phyloP scores from a whole-genome alignment of 2,888 invertebrate species.

The Alcis repandata region DNA sequence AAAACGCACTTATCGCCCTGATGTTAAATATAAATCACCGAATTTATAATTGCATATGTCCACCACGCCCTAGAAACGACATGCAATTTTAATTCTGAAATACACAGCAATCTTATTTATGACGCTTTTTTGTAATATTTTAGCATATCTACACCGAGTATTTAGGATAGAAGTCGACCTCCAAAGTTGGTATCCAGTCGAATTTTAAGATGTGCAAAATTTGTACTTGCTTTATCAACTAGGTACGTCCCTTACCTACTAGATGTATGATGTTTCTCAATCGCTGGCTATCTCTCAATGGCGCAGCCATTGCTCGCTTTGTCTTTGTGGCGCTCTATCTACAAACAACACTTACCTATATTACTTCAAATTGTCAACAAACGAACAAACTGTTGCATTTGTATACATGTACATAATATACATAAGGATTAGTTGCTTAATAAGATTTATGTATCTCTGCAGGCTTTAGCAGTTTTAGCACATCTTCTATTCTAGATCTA shows the following conservation, averaged over 20 bases:
- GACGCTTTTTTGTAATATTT: slow-evolving; percentile 73
- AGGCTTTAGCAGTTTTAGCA: background rate
- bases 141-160: slow-evolving; percentile 52
- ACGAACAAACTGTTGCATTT: background rate
- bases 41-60: slow-evolving; percentile 75
- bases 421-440: background rate
- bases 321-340: background rate
- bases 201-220: slow-evolving; percentile 58
- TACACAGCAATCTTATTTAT: slow-evolving; percentile 79
- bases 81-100: slow-evolving; percentile 79
- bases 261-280: background rate
- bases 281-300: background rate
- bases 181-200: slow-evolving; percentile 51
- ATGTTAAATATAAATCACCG: slow-evolving; percentile 78
- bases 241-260: background rate
- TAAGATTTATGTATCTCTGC: slow-evolving; percentile 2
- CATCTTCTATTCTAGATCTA: slow-evolving; percentile 3
- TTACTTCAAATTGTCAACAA: background rate
- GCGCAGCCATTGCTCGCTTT: background rate
- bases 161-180: slow-evolving; percentile 74
- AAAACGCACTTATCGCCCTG: slow-evolving; percentile 67
- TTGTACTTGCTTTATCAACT: slow-evolving; percentile 3
- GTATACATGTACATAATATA: no score
- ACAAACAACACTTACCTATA: background rate
- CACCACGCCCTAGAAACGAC: slow-evolving; percentile 77